phyloP scores from a whole-genome alignment of 2,888 invertebrate species.

The Aplocera efformata region DNA sequence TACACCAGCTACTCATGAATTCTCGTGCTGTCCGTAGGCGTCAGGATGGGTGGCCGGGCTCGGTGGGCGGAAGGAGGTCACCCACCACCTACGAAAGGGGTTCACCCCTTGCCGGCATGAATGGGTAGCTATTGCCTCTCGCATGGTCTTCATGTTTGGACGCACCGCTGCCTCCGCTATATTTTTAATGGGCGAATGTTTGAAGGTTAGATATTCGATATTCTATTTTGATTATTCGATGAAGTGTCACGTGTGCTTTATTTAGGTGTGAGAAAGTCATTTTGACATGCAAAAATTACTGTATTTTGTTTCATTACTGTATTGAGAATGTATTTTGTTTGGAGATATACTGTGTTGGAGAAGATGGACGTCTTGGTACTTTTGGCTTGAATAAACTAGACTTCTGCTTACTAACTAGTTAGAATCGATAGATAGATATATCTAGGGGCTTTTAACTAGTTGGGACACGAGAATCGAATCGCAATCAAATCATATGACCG shows the following conservation, averaged over 20 bases:
- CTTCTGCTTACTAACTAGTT: too few relatives aligned
- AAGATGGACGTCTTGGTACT: too few relatives aligned
- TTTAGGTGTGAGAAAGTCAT: constrained; percentile 9
- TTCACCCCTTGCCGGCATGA: constrained; percentile 24
- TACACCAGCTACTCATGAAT: constrained; percentile 30
- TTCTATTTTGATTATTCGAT: constrained; percentile 24
- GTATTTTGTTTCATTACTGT: too few relatives aligned
- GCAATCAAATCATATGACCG: too few relatives aligned
- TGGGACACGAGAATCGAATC: too few relatives aligned
- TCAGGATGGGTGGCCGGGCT: constrained; percentile 1
- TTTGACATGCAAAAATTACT: constrained; percentile 3
- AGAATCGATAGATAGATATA: too few relatives aligned
- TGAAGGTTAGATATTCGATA: constrained; percentile 28
- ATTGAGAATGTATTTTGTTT: too few relatives aligned
- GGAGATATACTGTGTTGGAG: too few relatives aligned
- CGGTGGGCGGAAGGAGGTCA: background rate
- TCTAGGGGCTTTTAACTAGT: too few relatives aligned
- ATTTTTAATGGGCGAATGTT: constrained; percentile 35
- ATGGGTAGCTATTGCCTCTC: constrained; percentile 36
- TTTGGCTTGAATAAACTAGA: too few relatives aligned
- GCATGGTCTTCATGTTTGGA: constrained; percentile 38
- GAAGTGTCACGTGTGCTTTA: constrained; percentile 8
- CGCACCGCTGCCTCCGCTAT: constrained; percentile 36
- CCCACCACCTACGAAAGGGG: constrained; percentile 1
- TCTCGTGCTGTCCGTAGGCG: constrained; percentile 33